Base-by-base conservation (phyloP, 2,888 invertebrate species). In the Anagyrus pseudococci region DNA sequence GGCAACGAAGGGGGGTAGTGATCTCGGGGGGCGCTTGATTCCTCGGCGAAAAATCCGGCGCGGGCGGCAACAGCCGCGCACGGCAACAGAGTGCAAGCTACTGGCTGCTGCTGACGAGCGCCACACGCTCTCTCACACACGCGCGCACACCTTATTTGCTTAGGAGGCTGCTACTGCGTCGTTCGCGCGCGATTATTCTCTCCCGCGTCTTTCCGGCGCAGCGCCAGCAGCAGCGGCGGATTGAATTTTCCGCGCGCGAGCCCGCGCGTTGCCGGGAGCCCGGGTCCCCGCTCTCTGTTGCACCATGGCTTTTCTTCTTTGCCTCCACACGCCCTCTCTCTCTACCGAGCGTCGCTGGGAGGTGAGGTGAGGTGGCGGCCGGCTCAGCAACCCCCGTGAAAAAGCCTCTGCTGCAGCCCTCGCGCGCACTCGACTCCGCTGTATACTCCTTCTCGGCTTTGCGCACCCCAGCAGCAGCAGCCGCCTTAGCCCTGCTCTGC, bases 131-230 rank as follows among this genome's bases (percentile, higher is more conserved):
- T 15, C n/a, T n/a, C n/a, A n/a, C 15, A 37, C 33, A 26, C 19
- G 8, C 23, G 6, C 49, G n/a, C 37, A 26, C 62, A 53, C 48
- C 66, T 66, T 66, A 66, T 66, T 66, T 66, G 62, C 62, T 59
- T 62, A 62, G 56, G 37, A 47, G 26, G 33, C 33, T 37, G 33
- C 33, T 13, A 2, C 33, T 2, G 33, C 3, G 33, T 8, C 6
- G 13, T 8, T 13, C 15, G 33, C 33, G 15, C 8, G 33, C 65
- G 64, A 60, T 57, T 57, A 57, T 57, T 61, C 40, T 26, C 55
- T 50, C 44, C 15, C n/a, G n/a, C n/a, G n/a, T n/a, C n/a, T n/a
- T n/a, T n/a, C n/a, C n/a, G n/a, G n/a, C n/a, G n/a, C n/a, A n/a
- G n/a, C n/a, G n/a, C n/a, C n/a, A n/a, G n/a, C n/a, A n/a, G n/a